Conservation (phyloP, 2,888 invertebrate species). For the Agrotis ipsilon region DNA sequence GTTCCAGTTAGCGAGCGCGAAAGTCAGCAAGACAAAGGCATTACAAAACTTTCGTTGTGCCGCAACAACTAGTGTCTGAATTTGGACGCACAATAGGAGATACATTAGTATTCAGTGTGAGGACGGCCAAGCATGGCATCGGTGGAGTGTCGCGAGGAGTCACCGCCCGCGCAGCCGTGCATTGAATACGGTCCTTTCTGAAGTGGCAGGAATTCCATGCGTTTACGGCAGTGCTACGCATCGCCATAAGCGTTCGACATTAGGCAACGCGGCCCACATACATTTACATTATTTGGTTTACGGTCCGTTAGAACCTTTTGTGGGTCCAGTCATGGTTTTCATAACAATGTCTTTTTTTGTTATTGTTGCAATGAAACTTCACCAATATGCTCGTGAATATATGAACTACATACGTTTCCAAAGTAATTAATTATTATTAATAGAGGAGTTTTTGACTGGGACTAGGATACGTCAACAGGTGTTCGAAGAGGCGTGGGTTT, state of each 20-base stretch:
- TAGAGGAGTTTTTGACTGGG: slow-evolving; percentile 4
- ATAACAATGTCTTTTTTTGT: slow-evolving; percentile 60
- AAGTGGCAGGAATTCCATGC: slow-evolving; percentile 80
- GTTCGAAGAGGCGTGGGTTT: slow-evolving; percentile 72
- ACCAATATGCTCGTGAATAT: slow-evolving; percentile 7
- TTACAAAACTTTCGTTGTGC: slow-evolving; percentile 86
- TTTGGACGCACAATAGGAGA: slow-evolving; percentile 78
- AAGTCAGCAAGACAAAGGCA: slow-evolving; percentile 86
- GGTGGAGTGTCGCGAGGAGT: slow-evolving; percentile 86
- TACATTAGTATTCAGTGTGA: slow-evolving; percentile 86
- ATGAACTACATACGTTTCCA: slow-evolving; percentile 22
- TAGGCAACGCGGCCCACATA: slow-evolving; percentile 84
- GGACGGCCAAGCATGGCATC: slow-evolving; percentile 79
- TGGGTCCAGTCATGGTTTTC: slow-evolving; percentile 68
- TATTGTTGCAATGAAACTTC: slow-evolving; percentile 10
- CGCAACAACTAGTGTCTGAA: slow-evolving; percentile 76
- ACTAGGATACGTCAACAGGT: slow-evolving; percentile 71
- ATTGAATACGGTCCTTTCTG: slow-evolving; percentile 82
- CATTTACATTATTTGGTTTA: slow-evolving; percentile 82
- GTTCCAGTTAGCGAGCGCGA: slow-evolving; percentile 84
- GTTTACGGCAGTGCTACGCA: slow-evolving; percentile 78
- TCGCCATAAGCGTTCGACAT: slow-evolving; percentile 81
- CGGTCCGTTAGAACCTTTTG: slow-evolving; percentile 83
- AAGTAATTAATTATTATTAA: slow-evolving; percentile 9
- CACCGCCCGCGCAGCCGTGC: slow-evolving; percentile 86